Percentiles rank a stretch among this genome's conserved stretches.
Evolutionary conservation across 2,113 vertebrate species (phyloP).

Genomic region (human): DNA sequence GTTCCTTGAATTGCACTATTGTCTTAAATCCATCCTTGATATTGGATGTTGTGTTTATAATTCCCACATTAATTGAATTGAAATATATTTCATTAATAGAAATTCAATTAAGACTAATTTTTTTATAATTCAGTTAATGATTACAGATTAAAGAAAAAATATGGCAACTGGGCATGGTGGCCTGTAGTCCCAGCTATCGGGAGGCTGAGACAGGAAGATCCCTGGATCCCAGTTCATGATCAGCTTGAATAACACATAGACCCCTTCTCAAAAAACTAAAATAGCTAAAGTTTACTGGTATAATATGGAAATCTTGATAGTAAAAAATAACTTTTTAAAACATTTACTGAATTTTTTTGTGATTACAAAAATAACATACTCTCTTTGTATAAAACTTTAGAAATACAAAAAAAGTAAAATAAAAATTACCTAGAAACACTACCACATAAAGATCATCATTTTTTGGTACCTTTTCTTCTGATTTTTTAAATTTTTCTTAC

Average conservation of each 20-base stretch:
- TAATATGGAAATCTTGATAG: background rate
- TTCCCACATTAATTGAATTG: slow-evolving; percentile 8
- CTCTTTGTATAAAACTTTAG: background rate
- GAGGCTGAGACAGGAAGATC: background rate
- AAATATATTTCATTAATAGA: slow-evolving; percentile 2
- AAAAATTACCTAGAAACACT: background rate
- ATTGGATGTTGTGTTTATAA: background rate
- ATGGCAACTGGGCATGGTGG: background rate
- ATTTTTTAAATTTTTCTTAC: background rate
- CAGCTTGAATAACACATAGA: background rate
- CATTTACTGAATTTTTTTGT: background rate
- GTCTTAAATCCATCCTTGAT: background rate
- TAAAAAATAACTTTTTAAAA: background rate
- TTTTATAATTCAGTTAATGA: background rate
- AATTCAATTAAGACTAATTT: slow-evolving; percentile 3
- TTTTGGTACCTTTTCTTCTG: background rate
- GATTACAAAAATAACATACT: background rate
- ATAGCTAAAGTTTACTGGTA: background rate
- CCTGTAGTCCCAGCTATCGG: background rate
- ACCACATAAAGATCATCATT: background rate
- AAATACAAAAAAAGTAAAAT: background rate
- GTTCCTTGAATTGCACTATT: background rate
- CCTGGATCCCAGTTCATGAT: background rate
- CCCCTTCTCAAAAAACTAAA: background rate
- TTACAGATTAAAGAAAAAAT: background rate